Percentiles rank a stretch among this genome's conserved stretches.
Evolutionary conservation across 2,797 vertebrate species (phyloP).

Genomic region (Sebastes vulpes): DNA sequence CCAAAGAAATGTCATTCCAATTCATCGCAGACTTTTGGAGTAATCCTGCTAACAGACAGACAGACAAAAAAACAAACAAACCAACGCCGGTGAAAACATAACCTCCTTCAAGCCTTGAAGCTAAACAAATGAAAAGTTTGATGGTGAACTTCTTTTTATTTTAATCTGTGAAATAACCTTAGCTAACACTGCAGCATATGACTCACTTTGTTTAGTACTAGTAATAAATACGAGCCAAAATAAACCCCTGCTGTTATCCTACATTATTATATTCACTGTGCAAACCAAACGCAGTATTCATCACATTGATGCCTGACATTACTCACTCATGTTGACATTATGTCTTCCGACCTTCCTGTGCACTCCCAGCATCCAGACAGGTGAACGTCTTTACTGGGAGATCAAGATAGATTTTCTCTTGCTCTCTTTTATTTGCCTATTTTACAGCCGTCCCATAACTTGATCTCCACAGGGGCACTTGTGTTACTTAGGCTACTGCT

Average conservation of each 20-base stretch:
- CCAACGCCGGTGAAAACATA: too few species aligned
- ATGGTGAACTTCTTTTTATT: too few species aligned
- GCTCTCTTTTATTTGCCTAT: fast-evolving
- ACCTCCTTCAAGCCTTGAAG: too few species aligned
- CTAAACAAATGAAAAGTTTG: neutral
- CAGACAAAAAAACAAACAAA: too few species aligned
- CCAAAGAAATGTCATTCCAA: too few species aligned
- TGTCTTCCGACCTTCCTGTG: neutral
- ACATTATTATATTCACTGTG: neutral
- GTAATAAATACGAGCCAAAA: neutral
- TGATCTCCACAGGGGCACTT: neutral
- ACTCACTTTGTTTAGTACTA: neutral
- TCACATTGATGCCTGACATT: neutral
- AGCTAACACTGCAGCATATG: too few species aligned
- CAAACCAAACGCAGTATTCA: neutral
- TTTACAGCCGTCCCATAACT: neutral
- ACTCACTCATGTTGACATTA: neutral
- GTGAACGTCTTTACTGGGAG: neutral
- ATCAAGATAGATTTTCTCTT: neutral
- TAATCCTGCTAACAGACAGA: too few species aligned
- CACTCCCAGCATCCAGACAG: neutral
- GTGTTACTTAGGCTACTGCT: neutral
- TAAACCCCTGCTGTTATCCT: neutral
- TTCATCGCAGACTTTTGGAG: too few species aligned
- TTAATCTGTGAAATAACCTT: neutral